These are phyloP conservation scores for Phocides pigmalion DNA, from an alignment of 1,140 invertebrate genomes.

Conservation along the genomic window DNA sequence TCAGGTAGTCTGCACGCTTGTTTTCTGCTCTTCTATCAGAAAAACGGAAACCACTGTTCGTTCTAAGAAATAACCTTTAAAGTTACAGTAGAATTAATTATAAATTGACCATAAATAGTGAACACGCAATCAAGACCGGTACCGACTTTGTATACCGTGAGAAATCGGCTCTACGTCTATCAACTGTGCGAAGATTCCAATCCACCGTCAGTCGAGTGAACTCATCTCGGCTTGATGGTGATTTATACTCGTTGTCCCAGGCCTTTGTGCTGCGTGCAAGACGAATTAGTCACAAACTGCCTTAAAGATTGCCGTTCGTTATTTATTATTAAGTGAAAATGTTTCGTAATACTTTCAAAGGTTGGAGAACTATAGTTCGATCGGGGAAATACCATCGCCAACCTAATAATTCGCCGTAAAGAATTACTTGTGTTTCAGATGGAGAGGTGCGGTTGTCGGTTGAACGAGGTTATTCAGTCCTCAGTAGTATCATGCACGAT, in stretches of 20 bases:
- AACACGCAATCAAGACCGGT: background rate
- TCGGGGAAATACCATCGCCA: too few species aligned
- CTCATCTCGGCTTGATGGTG: slow-evolving; percentile 5
- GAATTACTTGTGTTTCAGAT: too few species aligned
- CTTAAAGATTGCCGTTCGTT: background rate
- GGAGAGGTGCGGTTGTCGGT: too few species aligned
- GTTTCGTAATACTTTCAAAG: slow-evolving; percentile 11
- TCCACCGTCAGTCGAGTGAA: slow-evolving; percentile 7
- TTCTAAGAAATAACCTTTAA: too few species aligned
- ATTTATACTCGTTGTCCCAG: slow-evolving; percentile 3
- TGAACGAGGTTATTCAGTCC: too few species aligned
- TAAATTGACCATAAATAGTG: background rate
- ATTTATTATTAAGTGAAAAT: slow-evolving; percentile 7
- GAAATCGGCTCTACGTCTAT: slow-evolving; percentile 5
- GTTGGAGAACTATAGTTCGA: background rate
- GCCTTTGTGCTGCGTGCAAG: slow-evolving; percentile 3
- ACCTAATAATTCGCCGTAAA: too few species aligned
- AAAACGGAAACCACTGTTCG: too few species aligned
- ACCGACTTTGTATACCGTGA: background rate
- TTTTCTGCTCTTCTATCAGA: too few species aligned
- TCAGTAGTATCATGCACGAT: too few species aligned
- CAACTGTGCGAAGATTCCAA: slow-evolving; percentile 10
- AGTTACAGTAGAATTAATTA: background rate
- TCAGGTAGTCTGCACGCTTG: too few species aligned
- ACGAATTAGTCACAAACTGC: slow-evolving; percentile 7